Conservation (phyloP, 2,113 vertebrate species). For the Irena cyanogastra region DNA sequence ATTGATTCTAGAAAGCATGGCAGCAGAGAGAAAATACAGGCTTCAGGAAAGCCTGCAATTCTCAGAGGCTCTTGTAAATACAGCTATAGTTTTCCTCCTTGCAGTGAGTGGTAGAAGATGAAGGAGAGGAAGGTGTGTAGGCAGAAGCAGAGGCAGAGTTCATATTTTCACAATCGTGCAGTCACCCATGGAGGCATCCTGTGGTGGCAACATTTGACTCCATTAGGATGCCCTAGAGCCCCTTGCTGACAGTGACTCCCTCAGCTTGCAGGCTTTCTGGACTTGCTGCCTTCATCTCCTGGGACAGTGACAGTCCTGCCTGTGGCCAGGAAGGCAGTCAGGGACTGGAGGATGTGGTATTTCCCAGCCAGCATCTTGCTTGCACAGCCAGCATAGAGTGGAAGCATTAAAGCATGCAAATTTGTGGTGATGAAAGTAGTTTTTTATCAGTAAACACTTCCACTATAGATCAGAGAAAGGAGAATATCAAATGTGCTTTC, state of each 20-base stretch:
- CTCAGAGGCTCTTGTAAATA: neutral
- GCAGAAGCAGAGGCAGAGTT: neutral
- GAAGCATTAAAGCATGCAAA: neutral
- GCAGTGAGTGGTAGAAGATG: neutral
- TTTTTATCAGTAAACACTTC: neutral
- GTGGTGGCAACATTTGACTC: neutral
- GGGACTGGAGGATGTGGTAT: neutral
- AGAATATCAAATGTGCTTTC: neutral
- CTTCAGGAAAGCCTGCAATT: neutral
- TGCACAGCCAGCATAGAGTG: fast-evolving
- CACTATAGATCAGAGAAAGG: neutral
- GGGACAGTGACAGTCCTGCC: neutral
- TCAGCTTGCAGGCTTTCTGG: neutral
- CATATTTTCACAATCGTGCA: neutral
- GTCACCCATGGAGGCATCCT: neutral
- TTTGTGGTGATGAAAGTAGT: neutral
- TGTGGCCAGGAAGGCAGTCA: neutral
- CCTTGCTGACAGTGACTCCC: fast-evolving
- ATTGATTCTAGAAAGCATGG: neutral
- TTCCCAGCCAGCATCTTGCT: neutral
- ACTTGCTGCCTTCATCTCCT: neutral
- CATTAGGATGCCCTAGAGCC: neutral
- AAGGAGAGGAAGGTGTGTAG: neutral
- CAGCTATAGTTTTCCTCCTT: neutral
- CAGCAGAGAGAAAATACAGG: neutral